phyloP scores from a whole-genome alignment of 2,888 invertebrate species.

The Aporophyla nigra region DNA sequence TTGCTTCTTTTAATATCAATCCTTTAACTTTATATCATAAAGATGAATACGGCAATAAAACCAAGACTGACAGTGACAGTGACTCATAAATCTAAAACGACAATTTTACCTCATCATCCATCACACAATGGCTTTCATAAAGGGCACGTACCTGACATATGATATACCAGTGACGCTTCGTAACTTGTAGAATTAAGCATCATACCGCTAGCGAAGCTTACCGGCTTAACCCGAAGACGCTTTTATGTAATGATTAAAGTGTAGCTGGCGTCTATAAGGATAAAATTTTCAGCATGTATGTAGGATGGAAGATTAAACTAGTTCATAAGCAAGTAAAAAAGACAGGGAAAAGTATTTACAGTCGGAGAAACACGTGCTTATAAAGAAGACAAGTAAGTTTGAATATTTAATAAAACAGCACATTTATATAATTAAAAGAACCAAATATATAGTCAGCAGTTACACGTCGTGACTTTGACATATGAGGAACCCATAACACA shows the following conservation, averaged over 20 bases:
- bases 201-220: slow-evolving; percentile 46
- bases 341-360: too few species aligned
- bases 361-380: not conserved
- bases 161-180: slow-evolving; percentile 40
- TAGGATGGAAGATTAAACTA: slow-evolving; percentile 5
- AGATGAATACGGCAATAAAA: not conserved
- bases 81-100: slow-evolving; percentile 45
- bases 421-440: not conserved
- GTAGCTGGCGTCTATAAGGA: slow-evolving; percentile 17
- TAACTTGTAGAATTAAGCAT: slow-evolving; percentile 41
- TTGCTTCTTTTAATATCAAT: not conserved
- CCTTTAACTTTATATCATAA: not conserved
- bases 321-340: not conserved
- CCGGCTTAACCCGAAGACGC: slow-evolving; percentile 51
- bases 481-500: not conserved
- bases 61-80: not conserved
- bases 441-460: not conserved
- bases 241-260: slow-evolving; percentile 55
- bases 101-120: slow-evolving; percentile 47
- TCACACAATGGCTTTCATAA: slow-evolving; percentile 41
- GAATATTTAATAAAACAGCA: not conserved
- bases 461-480: not conserved
- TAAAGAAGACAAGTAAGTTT: not conserved
- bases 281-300: slow-evolving; percentile 22
- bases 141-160: slow-evolving; percentile 35